Evolutionary conservation across 2,888 invertebrate genomes (phyloP).

Genomic region (Vanessa cardui): DNA sequence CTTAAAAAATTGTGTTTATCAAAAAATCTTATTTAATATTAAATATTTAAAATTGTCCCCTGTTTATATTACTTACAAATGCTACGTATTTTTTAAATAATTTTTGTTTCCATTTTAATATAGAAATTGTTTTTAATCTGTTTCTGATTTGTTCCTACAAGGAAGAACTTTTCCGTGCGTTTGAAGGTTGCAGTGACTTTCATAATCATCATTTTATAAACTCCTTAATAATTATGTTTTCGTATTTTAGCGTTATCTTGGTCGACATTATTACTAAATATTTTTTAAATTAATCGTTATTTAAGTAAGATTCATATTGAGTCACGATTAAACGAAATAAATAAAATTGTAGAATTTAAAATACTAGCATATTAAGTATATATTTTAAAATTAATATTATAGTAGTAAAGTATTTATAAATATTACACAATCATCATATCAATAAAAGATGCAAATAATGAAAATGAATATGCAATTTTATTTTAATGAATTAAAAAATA

Average conservation of each 20-base stretch:
- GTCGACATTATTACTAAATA: background rate
- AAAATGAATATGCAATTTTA: slow-evolving; percentile 13
- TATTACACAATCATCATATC: background rate
- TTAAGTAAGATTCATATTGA: too few relatives aligned
- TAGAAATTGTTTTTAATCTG: background rate
- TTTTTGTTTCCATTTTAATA: background rate
- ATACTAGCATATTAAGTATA: background rate
- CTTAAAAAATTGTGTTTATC: too few relatives aligned
- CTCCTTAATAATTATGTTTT: background rate
- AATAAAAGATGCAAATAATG: background rate
- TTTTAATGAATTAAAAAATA: slow-evolving; percentile 15
- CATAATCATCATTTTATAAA: slow-evolving; percentile 24
- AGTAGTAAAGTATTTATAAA: too few relatives aligned
- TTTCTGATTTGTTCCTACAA: slow-evolving; percentile 14
- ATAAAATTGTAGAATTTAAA: background rate
- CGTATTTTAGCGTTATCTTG: background rate
- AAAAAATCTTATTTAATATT: too few relatives aligned
- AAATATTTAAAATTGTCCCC: too few relatives aligned
- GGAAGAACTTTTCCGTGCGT: slow-evolving; percentile 28
- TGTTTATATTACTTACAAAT: too few relatives aligned
- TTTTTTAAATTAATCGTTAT: too few relatives aligned
- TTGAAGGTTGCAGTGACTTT: slow-evolving; percentile 26
- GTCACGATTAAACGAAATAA: background rate
- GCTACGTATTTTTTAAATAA: background rate
- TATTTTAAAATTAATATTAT: background rate